Base-by-base conservation (phyloP, 1,140 invertebrate species). In the Drosophila carrolli region DNA sequence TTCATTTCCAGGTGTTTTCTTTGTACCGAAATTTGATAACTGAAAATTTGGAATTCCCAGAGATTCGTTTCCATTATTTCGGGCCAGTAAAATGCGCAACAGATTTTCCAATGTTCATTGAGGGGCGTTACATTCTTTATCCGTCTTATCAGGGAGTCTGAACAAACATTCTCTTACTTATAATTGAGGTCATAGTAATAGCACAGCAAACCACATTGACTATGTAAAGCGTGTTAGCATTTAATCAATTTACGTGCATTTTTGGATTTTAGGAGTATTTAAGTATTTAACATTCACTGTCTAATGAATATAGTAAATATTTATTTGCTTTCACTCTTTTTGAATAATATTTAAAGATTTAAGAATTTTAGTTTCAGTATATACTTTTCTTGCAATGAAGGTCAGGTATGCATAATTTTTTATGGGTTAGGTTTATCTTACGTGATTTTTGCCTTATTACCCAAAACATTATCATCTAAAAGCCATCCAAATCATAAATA, bases 21-120 rank as follows among this genome's bases (percentile, higher is more conserved):
- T 35, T 40, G 54, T 60, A 35, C 27, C 10, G 11, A 46, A 68
- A 54, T 66, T 66, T 65, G 37, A 40, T 35, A 58, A 29, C 23
- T 41, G n/a, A 44, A 81, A 60, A 13, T 8, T 9, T 67, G 3
- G 8, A 32, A n/a, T 19, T 35, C n/a, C 13, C 13, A 35, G 13
- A 14, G 13, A 47, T 29, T 11, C 14, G 10, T 63, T 60, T 40
- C 5, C 6, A 32, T 63, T 47, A 19, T 53, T 38, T 66, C 1
- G 27, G 13, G 11, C 13, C 7, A n/a, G 29, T 53, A 3, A 48
- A 65, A 38, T 63, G 59, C 80, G 80, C 75, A 75, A 83, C 72
- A 72, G 59, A 71, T 60, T 63, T 66, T 32, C 60, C 32, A 37
- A 53, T 19, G 41, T 37, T 63, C 10, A 53, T 66, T 46, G 8